Percentiles rank a stretch among this genome's conserved stretches.
Evolutionary conservation across 2,888 invertebrate genomes (phyloP).

Genomic region (Vanessa cardui): DNA sequence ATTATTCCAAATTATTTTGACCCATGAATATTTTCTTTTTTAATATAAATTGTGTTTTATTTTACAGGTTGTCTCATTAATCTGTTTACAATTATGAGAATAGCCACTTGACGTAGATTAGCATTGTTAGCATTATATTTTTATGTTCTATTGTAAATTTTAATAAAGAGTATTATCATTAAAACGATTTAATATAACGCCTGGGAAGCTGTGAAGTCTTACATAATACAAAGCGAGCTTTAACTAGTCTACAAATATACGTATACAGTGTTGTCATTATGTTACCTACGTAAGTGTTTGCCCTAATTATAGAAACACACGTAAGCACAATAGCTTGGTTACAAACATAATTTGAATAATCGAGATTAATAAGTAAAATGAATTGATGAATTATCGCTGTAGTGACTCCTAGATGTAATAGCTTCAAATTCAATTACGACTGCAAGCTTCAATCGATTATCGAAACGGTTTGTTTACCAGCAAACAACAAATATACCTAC

Average conservation of each 20-base stretch:
- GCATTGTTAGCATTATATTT: too few species aligned
- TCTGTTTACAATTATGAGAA: too few species aligned
- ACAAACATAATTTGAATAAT: slow-evolving; percentile 14
- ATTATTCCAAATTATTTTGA: too few species aligned
- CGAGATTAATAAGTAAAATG: slow-evolving; percentile 8
- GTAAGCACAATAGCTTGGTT: slow-evolving; percentile 28
- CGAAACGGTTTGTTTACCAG: background rate
- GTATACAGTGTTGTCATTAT: background rate
- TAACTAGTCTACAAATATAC: background rate
- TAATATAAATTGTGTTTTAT: too few species aligned
- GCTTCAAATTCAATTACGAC: background rate
- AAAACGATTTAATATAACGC: too few species aligned
- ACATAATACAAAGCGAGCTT: background rate
- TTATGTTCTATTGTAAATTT: too few species aligned
- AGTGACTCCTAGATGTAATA: background rate
- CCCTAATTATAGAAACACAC: slow-evolving; percentile 33
- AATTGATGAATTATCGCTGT: slow-evolving; percentile 17
- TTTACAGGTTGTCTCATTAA: too few species aligned
- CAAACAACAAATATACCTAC: background rate
- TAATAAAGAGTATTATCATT: too few species aligned
- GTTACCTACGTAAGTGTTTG: slow-evolving; percentile 16
- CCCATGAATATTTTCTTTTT: too few species aligned
- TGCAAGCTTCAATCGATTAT: too few species aligned
- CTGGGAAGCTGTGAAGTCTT: background rate
- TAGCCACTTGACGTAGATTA: too few species aligned